These are phyloP conservation scores for Phoenicopterus ruber DNA, from an alignment of 2,113 vertebrate genomes.

Conservation along the genomic window DNA sequence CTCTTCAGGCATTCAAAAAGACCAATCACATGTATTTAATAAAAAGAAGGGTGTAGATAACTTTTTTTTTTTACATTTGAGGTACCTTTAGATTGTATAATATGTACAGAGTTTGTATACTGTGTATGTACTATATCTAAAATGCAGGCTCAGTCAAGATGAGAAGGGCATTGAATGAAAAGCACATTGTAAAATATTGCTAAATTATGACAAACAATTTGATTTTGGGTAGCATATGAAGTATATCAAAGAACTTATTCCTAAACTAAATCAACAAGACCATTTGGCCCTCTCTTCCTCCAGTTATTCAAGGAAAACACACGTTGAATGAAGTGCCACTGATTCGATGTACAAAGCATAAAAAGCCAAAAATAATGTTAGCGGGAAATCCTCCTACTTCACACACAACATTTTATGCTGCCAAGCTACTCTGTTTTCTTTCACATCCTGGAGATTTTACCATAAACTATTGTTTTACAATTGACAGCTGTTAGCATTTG, in stretches of 20 bases:
- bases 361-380: slow-evolving; percentile 17
- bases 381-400: not conserved
- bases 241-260: not conserved
- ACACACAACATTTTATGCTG: not conserved
- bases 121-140: not conserved
- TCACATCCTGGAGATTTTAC: not conserved
- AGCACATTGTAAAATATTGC: not conserved
- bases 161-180: not conserved
- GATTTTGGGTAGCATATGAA: not conserved
- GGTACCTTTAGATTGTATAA: not conserved
- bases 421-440: not conserved
- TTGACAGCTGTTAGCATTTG: not conserved
- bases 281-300: not conserved
- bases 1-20: not conserved
- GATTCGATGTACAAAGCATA: not conserved
- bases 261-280: not conserved
- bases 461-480: not conserved
- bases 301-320: slow-evolving; percentile 7
- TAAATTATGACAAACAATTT: not conserved
- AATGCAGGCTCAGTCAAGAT: not conserved
- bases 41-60: not conserved
- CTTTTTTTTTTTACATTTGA: not conserved
- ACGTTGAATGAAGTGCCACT: not conserved
- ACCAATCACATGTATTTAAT: not conserved
- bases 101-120: not conserved